These are phyloP conservation scores for Cotesia vestalis DNA, from an alignment of 1,140 invertebrate genomes.

Conservation along the genomic window DNA sequence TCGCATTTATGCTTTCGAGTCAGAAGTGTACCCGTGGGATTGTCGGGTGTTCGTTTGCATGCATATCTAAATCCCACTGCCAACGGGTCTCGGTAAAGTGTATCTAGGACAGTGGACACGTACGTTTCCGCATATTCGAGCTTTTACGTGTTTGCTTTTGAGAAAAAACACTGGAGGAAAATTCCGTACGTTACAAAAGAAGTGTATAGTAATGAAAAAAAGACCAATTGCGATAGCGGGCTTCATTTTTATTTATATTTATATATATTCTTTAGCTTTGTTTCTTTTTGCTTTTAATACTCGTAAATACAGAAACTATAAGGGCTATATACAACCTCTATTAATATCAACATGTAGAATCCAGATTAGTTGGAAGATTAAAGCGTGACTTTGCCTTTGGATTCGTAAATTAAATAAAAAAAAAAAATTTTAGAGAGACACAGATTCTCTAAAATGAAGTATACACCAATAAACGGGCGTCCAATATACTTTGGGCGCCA, in stretches of 20 bases:
- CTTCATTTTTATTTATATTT: neutral
- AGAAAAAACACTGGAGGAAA: neutral
- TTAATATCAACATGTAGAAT: conserved; percentile 15
- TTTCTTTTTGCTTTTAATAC: neutral
- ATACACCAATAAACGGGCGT: neutral
- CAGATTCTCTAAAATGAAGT: neutral
- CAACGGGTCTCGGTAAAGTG: conserved; percentile 3
- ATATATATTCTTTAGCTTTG: neutral
- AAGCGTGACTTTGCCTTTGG: conserved; percentile 16
- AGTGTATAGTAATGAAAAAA: neutral
- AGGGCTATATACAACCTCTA: neutral
- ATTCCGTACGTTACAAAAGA: neutral
- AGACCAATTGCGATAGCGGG: neutral
- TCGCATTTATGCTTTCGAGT: conserved; percentile 25
- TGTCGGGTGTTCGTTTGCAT: conserved; percentile 26
- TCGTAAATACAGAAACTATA: conserved; percentile 14
- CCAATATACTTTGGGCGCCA: conserved; percentile 6
- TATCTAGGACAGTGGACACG: neutral
- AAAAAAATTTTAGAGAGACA: neutral
- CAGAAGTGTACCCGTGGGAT: conserved; percentile 21
- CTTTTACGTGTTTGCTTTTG: neutral
- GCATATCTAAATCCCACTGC: conserved; percentile 31
- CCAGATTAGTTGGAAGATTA: conserved; percentile 27
- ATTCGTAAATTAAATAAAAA: neutral
- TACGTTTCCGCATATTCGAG: neutral